Evolutionary conservation across 1,140 invertebrate species (phyloP), one percentile per base, ranked within the genome.

Genomic region (Heliconius hermathena): DNA sequence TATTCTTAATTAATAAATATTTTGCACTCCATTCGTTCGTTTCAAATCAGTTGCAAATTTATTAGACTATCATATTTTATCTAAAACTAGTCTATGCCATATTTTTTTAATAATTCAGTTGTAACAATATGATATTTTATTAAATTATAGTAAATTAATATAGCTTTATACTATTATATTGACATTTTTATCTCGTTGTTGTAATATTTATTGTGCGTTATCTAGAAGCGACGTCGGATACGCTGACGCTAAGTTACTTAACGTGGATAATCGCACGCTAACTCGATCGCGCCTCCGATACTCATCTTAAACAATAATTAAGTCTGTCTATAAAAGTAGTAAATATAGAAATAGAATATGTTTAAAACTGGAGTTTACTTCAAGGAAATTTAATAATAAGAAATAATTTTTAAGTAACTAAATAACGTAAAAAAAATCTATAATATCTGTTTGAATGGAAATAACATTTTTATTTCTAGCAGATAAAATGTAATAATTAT

Each of bases 201-300:
- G 73, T 46, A 52, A 74, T 79, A 75, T 75, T 79, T 75, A 79
- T 54, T 54, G 38, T 54, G n/a, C 46, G 49, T 75, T 71, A 79
- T 79, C 73, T 75, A 75, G 66, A 74, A 75, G 66, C 73, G 54
- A 74, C 66, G 74, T 76, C 76, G 76, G 82, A 83, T 77, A 77
- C 76, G 74, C 49, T 80, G 82, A 82, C 73, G 73, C 79, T 83
- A 84, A 84, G 85, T 90, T 89, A 88, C 86, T 88, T 86, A 85
- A 86, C 87, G 88, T 90, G 86, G 84, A 90, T 92, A 91, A 90
- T 90, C 85, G 83, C 83, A 41, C 83, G 84, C 82, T 82, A 84
- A 84, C 82, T 84, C 85, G 77, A 85, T 76, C 78, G 36, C 60
- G 46, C 49, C 49, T 60, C 29, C 36, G 49, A 29, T 73, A 70